These are phyloP conservation scores for Allacma fusca DNA, from an alignment of 2,888 invertebrate species.

Conservation along the genomic window DNA sequence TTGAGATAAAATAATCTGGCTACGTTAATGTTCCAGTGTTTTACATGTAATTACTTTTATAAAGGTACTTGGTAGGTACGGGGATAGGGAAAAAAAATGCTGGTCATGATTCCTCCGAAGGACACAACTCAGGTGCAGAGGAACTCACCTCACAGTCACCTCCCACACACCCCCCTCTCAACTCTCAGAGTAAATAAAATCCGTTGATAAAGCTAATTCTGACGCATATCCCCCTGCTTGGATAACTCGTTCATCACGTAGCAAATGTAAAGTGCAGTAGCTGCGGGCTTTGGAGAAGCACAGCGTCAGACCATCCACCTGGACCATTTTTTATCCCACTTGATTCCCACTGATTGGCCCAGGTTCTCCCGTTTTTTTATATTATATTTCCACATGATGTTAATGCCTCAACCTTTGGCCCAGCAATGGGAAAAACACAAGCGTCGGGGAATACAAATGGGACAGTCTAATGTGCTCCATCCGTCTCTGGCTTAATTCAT, in stretches of 20 bases:
- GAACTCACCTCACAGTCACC: conserved; percentile 3
- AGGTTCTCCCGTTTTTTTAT: conserved; percentile 8
- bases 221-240: neutral
- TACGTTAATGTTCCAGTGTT: neutral
- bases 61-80: neutral
- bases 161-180: neutral
- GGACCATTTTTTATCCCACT: too few relatives aligned
- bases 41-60: neutral
- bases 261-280: conserved; percentile 6
- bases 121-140: neutral
- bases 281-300: neutral
- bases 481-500: too few relatives aligned
- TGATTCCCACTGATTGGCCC: neutral
- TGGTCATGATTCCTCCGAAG: conserved; percentile 12
- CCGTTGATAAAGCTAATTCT: conserved; percentile 2
- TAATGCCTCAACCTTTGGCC: neutral
- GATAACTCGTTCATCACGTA: neutral
- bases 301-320: too few relatives aligned
- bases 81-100: neutral
- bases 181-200: neutral
- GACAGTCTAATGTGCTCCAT: too few relatives aligned
- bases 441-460: neutral
- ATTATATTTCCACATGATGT: too few relatives aligned
- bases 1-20: neutral
- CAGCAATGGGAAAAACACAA: neutral